phyloP scores from a whole-genome alignment of 2,113 vertebrate genomes.

The Pleuronectes platessa region DNA sequence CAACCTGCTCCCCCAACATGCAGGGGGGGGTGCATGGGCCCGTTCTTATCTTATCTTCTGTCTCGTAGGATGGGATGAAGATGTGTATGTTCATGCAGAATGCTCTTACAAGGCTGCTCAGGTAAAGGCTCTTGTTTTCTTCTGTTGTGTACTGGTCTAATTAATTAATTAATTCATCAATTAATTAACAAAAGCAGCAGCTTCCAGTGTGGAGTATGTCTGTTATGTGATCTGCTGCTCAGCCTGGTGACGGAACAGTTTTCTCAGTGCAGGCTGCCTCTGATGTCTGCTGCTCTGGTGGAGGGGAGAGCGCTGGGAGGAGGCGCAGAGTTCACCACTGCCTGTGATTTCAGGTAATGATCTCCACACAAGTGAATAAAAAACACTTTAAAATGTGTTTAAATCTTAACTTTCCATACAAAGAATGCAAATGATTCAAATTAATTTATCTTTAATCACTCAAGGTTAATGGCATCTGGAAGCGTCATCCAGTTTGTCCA shows the following conservation, averaged over 20 bases:
- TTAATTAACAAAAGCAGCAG: neutral
- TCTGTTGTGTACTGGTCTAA: neutral
- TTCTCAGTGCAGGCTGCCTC: constrained; percentile 86
- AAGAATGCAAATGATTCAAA: neutral
- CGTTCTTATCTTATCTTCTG: constrained; percentile 4
- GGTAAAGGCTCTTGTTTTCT: constrained; percentile 78
- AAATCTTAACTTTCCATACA: neutral
- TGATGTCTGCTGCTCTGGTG: constrained; percentile 92
- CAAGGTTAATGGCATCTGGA: constrained; percentile 88
- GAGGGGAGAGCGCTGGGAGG: constrained; percentile 93
- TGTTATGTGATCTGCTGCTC: constrained; percentile 5
- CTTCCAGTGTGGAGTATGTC: neutral
- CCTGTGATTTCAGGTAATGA: constrained; percentile 95
- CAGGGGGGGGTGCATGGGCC: no score
- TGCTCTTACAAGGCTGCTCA: constrained; percentile 90
- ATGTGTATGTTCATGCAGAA: constrained; percentile 99
- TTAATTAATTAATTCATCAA: neutral
- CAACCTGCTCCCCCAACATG: no score
- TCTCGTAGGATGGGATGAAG: constrained; percentile 89
- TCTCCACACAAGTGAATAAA: neutral
- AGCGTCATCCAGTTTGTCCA: constrained; percentile 95
- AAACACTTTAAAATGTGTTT: neutral
- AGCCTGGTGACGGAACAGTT: constrained; percentile 43
- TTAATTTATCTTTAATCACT: constrained; percentile 3
- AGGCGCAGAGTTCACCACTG: constrained; percentile 92